Conservation (phyloP, 92 coral and sea anemone genomes). For the Umimayanthus chanpuru region DNA sequence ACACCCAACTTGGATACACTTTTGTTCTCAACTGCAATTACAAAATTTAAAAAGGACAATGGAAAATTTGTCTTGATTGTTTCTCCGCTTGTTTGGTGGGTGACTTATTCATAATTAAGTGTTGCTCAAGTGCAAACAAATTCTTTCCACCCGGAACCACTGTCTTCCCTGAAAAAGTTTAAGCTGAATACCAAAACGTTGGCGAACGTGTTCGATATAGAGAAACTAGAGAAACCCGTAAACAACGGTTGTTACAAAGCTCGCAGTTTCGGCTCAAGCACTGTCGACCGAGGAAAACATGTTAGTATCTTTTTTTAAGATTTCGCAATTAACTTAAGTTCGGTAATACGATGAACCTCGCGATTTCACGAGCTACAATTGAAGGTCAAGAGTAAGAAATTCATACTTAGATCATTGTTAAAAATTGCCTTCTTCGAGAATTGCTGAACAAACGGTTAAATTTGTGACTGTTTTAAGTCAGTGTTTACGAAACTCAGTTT, state of each 20-base stretch:
- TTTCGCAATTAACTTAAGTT: not conserved
- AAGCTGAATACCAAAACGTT: not conserved
- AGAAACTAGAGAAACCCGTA: not conserved
- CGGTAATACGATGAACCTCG: not conserved
- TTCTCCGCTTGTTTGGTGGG: conserved; percentile 5
- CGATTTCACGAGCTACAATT: not conserved
- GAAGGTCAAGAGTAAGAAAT: not conserved
- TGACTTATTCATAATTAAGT: conserved; percentile 22
- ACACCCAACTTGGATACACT: not conserved
- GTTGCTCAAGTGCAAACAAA: not conserved
- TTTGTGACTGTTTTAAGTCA: too few relatives aligned
- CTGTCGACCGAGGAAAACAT: not conserved
- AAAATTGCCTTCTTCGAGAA: not conserved
- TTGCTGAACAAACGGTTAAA: not conserved
- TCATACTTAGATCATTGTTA: not conserved
- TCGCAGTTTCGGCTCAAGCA: not conserved
- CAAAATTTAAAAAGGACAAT: conserved; percentile 31
- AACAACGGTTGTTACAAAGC: not conserved
- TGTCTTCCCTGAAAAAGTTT: not conserved
- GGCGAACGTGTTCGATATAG: too few relatives aligned
- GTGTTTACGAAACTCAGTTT: not conserved
- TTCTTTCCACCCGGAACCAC: conserved; percentile 1
- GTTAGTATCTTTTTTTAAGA: not conserved
- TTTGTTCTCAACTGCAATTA: not conserved
- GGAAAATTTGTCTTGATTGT: not conserved